These are phyloP conservation scores for Fregetta grallaria DNA, from an alignment of 2,113 vertebrate species.

Conservation along the genomic window DNA sequence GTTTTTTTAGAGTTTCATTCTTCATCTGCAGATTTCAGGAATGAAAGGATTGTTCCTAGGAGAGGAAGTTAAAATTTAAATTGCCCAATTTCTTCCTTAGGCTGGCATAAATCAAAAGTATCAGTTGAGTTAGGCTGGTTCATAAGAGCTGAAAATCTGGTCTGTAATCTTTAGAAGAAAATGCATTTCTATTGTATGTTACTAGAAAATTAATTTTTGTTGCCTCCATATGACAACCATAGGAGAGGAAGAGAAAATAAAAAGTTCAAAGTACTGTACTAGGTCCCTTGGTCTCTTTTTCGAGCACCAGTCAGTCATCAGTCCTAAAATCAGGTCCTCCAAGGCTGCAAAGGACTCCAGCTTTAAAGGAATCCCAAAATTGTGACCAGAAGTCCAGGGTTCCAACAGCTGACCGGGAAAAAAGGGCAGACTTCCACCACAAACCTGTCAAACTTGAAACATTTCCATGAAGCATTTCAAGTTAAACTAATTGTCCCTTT, in stretches of 20 bases:
- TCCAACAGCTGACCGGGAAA: background rate
- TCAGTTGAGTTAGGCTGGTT: conserved; percentile 10
- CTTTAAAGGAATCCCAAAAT: background rate
- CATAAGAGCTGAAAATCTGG: conserved; percentile 8
- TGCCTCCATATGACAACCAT: background rate
- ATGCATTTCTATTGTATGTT: conserved; percentile 2
- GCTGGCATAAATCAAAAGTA: conserved; percentile 37
- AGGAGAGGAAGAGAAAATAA: background rate
- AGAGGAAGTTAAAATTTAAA: conserved; percentile 61
- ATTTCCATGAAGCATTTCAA: background rate
- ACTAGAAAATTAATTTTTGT: conserved; percentile 30
- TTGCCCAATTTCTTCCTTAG: conserved; percentile 33
- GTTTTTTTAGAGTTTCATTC: conserved; percentile 58
- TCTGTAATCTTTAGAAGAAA: conserved; percentile 8
- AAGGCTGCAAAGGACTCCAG: background rate
- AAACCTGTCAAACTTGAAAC: background rate
- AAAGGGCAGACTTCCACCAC: background rate
- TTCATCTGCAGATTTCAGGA: conserved; percentile 37
- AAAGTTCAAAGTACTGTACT: background rate
- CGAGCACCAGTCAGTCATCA: background rate
- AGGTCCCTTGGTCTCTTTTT: background rate
- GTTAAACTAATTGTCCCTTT: background rate
- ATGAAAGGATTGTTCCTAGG: conserved; percentile 40
- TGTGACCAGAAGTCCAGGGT: background rate
- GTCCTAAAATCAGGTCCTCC: background rate